These are phyloP conservation scores for Dinomys branickii DNA, from an alignment of 2,113 vertebrate species.

Conservation along the genomic window DNA sequence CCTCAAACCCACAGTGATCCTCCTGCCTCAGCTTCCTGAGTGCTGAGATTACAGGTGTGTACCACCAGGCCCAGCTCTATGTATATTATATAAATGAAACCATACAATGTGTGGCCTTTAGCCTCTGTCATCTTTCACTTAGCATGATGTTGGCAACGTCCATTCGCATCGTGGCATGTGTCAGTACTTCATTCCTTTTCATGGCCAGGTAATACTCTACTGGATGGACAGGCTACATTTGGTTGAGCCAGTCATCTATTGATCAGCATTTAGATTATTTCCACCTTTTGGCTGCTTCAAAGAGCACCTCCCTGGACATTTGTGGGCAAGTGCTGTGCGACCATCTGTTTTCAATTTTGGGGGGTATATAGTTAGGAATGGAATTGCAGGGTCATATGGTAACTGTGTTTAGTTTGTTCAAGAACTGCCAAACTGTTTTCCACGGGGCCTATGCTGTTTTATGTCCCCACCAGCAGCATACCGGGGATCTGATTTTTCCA, in stretches of 20 bases:
- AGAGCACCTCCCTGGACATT: background rate
- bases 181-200: background rate
- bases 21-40: background rate
- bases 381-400: background rate
- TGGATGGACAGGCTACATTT: no score
- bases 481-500: background rate
- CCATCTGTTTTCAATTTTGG: background rate
- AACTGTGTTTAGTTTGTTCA: background rate
- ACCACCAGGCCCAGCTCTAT: background rate
- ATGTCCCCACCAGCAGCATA: background rate
- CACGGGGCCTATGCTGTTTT: background rate
- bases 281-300: background rate
- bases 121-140: background rate
- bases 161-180: background rate
- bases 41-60: background rate
- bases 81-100: background rate
- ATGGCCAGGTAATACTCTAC: background rate
- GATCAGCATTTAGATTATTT: background rate
- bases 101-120: background rate
- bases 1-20: background rate
- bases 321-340: background rate
- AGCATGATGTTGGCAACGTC: background rate
- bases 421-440: background rate
- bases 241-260: background rate
- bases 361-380: background rate